These are phyloP conservation scores for Hippopotamus amphibius DNA, from an alignment of 2,113 vertebrate species.

Conservation along the genomic window DNA sequence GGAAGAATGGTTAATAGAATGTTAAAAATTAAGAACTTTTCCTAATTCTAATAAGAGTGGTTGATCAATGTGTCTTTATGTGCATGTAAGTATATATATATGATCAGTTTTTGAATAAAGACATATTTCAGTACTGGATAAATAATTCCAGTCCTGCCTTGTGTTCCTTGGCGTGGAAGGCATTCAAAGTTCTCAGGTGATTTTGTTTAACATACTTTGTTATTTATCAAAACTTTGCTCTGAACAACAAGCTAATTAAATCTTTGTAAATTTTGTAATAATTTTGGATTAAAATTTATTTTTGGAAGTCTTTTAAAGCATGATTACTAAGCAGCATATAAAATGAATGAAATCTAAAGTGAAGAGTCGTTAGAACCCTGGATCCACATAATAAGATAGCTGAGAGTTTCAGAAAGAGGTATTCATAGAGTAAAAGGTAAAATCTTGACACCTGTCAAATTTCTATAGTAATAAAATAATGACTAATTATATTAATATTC, in stretches of 20 bases:
- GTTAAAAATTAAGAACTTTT: conserved; percentile 56
- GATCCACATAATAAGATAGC: background rate
- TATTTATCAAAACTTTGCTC: conserved; percentile 50
- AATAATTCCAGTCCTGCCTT: conserved; percentile 42
- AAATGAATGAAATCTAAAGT: conserved; percentile 59
- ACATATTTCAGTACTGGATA: conserved; percentile 37
- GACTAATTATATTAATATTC: conserved; percentile 55
- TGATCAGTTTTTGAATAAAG: conserved; percentile 59
- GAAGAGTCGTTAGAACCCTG: conserved; percentile 17
- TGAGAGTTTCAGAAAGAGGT: conserved; percentile 57
- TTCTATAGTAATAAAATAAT: conserved; percentile 56
- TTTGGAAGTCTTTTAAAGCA: conserved; percentile 55
- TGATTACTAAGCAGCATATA: conserved; percentile 37
- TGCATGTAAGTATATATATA: background rate
- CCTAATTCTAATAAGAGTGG: background rate
- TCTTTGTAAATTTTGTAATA: conserved; percentile 47
- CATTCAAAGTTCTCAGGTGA: conserved; percentile 42
- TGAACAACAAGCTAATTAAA: conserved; percentile 62
- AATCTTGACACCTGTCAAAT: conserved; percentile 66
- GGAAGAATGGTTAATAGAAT: conserved; percentile 41
- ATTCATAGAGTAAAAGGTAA: conserved; percentile 51
- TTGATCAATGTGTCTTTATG: background rate
- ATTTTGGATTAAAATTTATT: conserved; percentile 49
- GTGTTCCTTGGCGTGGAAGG: conserved; percentile 51
- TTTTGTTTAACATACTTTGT: conserved; percentile 63